Base-by-base conservation (phyloP, 2,113 vertebrate species). In the Psettodes erumei region DNA sequence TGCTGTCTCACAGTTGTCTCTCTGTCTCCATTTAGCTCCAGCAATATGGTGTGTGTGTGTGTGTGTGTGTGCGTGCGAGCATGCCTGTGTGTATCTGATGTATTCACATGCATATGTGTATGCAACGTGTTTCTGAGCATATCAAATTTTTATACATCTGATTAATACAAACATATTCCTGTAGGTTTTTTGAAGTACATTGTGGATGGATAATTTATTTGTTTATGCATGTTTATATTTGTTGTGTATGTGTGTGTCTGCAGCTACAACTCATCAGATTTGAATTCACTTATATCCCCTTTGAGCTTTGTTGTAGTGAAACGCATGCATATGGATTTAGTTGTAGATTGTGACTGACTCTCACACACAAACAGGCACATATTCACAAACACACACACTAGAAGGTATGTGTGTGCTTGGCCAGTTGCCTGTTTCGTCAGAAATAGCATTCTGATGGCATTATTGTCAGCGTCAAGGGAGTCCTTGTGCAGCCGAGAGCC, bases 1-100 rank as follows among this genome's bases (percentile, higher is more conserved):
- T 62, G 80, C 88, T 81, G 89, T 82, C 87, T 91, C 85, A 84
- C 88, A 83, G 86, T 89, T 79, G 83, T 85, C 62, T 81, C 61
- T 75, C 60, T 80, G 83, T 76, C 81, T 90, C 88, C 81, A 88
- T 88, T 87, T 84, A 90, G 81, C 80, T 88, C 68, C 63, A 73
- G 62, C 79, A 87, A 78, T 84, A 82, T 85, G 81, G 73, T 88
- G 81, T 73, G 60, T 71, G 70, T 47, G 55, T 33, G n/a, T 48
- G 21, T 55, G 38, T 82, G 70, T 68, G 71, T 78, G 37, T 64
- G n/a, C n/a, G 28, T 32, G 23, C 27, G 16, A 50, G 32, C 7
- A 6, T 59, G 38, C 48, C 25, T 73, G 53, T 71, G 43, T 54
- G 35, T 71, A 19, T 47, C 71, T 48, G 23, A 63, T 47, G 67